A percentile compares a stretch with the other conserved stretches of the same genome.
Conservation (phyloP, 2,888 invertebrate genomes). For the Rhaphigaster nebulosa region DNA sequence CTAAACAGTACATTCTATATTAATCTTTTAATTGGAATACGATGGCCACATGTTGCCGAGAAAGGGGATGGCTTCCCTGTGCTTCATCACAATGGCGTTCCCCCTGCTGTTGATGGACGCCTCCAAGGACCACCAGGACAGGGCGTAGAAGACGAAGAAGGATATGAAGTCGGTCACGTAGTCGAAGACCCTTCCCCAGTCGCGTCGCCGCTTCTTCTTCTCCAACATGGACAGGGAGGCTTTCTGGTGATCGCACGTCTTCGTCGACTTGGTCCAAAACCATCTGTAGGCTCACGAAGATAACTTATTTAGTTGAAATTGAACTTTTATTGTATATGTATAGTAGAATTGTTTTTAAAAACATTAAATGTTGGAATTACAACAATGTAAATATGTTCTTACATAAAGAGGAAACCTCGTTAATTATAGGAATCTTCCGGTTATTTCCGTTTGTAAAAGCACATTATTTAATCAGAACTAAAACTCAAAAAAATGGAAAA, state of each 20-base stretch:
- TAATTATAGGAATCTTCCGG: too few relatives aligned
- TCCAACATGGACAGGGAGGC: conserved; percentile 8
- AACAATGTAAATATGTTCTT: too few relatives aligned
- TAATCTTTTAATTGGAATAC: not conserved
- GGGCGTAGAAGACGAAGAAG: conserved; percentile 8
- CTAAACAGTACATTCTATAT: not conserved
- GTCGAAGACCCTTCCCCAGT: not conserved
- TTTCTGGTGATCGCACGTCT: conserved; percentile 1
- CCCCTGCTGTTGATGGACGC: not conserved
- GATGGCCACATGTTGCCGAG: not conserved
- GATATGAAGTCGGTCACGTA: not conserved
- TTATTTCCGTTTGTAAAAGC: too few relatives aligned
- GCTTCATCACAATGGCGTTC: not conserved
- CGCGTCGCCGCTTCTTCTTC: not conserved
- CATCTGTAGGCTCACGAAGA: not conserved
- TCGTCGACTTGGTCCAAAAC: not conserved
- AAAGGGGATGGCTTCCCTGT: not conserved
- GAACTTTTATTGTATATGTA: too few relatives aligned
- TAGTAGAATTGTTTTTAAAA: too few relatives aligned
- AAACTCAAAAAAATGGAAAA: too few relatives aligned
- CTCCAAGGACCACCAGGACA: not conserved
- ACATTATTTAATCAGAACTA: too few relatives aligned
- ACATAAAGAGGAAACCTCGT: too few relatives aligned
- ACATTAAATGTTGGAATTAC: too few relatives aligned
- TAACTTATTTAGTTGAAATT: too few relatives aligned